phyloP scores from a whole-genome alignment of 1,140 invertebrate genomes.

The Leguminivora glycinivorella region DNA sequence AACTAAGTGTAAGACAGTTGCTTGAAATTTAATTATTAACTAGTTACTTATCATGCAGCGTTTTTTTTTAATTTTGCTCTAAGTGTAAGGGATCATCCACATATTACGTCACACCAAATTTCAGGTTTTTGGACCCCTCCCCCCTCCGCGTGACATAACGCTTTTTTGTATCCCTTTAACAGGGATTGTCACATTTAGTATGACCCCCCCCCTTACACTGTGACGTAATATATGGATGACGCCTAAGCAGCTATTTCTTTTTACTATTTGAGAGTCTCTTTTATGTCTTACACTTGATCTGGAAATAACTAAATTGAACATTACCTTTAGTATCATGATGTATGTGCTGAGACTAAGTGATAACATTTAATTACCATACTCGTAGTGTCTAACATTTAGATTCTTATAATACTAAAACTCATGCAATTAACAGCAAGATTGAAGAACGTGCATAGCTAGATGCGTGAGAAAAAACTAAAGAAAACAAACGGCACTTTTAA shows the following conservation, averaged over 20 bases:
- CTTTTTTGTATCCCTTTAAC: too few relatives aligned
- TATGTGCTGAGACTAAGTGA: conserved; percentile 75
- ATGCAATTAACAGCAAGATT: conserved; percentile 74
- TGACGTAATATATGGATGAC: too few relatives aligned
- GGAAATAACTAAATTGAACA: conserved; percentile 56
- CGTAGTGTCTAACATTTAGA: conserved; percentile 73
- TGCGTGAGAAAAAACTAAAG: conserved; percentile 72
- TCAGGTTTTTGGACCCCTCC: too few relatives aligned
- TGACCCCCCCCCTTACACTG: too few relatives aligned
- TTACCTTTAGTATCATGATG: conserved; percentile 71
- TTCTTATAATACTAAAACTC: conserved; percentile 59
- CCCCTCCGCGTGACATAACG: too few relatives aligned
- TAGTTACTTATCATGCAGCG: conserved; percentile 48
- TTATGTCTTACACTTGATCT: conserved; percentile 69
- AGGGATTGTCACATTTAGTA: too few relatives aligned
- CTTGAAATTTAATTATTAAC: conserved; percentile 36
- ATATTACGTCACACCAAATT: too few relatives aligned
- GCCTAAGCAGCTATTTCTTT: conserved; percentile 48
- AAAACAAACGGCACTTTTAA: conserved; percentile 57
- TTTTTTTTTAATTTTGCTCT: conserved; percentile 41
- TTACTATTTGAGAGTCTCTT: neutral
- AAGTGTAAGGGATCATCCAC: too few relatives aligned
- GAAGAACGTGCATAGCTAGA: conserved; percentile 76
- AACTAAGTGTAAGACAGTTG: conserved; percentile 66
- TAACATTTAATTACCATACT: conserved; percentile 57